A percentile compares a stretch with the other conserved stretches of the same genome.
Conservation (phyloP, 2,888 invertebrate genomes). For the Dione vanillae region DNA sequence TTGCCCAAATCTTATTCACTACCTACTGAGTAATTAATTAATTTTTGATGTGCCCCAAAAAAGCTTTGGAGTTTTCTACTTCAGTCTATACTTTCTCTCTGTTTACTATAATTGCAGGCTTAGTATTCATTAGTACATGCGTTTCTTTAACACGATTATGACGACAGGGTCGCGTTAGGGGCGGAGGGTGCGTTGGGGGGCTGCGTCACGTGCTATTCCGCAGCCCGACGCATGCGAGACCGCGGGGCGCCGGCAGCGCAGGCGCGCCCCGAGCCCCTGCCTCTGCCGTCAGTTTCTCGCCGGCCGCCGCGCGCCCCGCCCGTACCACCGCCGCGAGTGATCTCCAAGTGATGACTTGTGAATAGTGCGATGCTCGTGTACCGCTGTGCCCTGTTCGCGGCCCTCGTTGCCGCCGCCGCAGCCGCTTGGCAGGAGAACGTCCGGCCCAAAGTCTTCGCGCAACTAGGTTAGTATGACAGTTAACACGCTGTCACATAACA, state of each 20-base stretch:
- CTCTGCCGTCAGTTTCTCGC: conserved; percentile 80
- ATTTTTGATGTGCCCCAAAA: conserved; percentile 65
- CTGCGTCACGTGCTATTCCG: conserved; percentile 84
- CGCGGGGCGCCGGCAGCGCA: conserved; percentile 75
- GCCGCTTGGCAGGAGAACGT: conserved; percentile 95
- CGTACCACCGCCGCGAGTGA: conserved; percentile 76
- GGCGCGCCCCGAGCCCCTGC: conserved; percentile 75
- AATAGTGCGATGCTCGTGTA: conserved; percentile 83
- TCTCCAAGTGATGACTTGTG: conserved; percentile 80
- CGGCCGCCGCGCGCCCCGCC: conserved; percentile 83
- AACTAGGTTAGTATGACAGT: conserved; percentile 89
- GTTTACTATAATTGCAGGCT: conserved; percentile 75
- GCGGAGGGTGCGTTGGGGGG: conserved; percentile 76
- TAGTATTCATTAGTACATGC: conserved; percentile 81
- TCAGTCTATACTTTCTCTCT: conserved; percentile 43
- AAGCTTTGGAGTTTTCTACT: conserved; percentile 54
- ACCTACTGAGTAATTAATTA: conserved; percentile 57
- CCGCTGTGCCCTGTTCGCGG: conserved; percentile 80
- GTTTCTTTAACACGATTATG: conserved; percentile 81
- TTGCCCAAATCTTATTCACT: neutral
- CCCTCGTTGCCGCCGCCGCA: conserved; percentile 83
- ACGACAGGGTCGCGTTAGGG: conserved; percentile 67
- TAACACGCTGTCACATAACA: conserved; percentile 49
- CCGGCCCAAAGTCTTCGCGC: conserved; percentile 96
- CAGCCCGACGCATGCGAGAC: conserved; percentile 84